A percentile compares a stretch with the other conserved stretches of the same genome.
Evolutionary conservation across 1,140 invertebrate species (phyloP).

Genomic region (Drosophila tropicalis): DNA sequence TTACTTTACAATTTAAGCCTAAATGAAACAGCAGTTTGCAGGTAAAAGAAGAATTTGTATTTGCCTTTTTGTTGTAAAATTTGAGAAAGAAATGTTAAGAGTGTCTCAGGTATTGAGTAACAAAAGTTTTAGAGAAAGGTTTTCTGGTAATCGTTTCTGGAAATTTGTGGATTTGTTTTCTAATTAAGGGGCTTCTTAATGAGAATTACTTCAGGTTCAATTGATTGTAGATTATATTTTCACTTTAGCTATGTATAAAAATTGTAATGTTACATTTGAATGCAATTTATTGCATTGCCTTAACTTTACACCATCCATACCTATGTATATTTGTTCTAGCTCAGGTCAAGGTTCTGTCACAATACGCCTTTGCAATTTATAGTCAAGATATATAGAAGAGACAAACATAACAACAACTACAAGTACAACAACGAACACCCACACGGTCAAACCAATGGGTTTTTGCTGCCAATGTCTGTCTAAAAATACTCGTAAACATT

Average conservation of each 20-base stretch:
- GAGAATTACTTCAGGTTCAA: too few relatives aligned
- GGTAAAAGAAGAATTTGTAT: background rate
- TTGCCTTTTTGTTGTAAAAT: background rate
- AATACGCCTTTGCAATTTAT: background rate
- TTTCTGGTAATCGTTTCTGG: background rate
- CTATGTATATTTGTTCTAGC: background rate
- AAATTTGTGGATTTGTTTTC: too few relatives aligned
- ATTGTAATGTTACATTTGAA: too few relatives aligned
- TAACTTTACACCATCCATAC: too few relatives aligned
- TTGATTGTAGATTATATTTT: too few relatives aligned
- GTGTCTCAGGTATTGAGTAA: background rate
- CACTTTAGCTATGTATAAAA: too few relatives aligned
- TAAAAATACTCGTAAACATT: conserved; percentile 12
- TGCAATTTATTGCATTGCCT: too few relatives aligned
- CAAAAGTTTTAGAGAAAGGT: background rate
- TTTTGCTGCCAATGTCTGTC: conserved; percentile 6
- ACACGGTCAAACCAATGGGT: background rate
- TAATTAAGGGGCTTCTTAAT: too few relatives aligned
- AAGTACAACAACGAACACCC: background rate
- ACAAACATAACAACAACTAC: background rate
- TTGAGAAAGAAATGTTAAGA: background rate
- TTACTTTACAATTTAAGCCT: background rate
- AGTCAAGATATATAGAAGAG: background rate
- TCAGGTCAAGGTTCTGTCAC: background rate
- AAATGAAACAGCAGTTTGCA: background rate